A percentile compares a stretch with the other conserved stretches of the same genome.
phyloP scores from a whole-genome alignment of 2,113 vertebrate species.

The Aramus guarauna region DNA sequence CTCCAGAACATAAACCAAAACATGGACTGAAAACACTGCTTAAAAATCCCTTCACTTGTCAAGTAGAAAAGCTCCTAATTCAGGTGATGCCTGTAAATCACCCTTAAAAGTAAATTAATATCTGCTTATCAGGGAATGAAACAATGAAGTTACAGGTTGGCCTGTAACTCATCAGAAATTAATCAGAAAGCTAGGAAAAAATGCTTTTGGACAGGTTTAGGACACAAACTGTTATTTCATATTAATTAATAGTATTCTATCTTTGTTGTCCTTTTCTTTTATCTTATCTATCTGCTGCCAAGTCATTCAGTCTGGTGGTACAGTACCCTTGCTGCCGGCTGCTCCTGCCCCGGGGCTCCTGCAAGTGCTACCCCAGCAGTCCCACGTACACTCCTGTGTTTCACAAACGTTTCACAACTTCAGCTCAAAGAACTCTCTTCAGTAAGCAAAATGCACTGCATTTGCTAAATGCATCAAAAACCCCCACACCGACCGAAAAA shows the following conservation, averaged over 20 bases:
- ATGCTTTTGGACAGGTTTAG: neutral
- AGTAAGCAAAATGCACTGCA: neutral
- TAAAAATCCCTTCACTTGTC: neutral
- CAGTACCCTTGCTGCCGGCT: neutral
- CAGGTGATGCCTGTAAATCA: neutral
- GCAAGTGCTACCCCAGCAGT: too few species aligned
- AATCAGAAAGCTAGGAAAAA: neutral
- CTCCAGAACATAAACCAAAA: neutral
- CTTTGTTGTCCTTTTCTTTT: neutral
- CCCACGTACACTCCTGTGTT: fast-evolving
- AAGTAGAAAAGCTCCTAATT: neutral
- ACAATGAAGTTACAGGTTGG: neutral
- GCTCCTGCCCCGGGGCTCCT: neutral
- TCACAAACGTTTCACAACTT: neutral
- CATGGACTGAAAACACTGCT: neutral
- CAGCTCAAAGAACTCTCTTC: neutral
- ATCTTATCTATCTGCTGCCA: neutral
- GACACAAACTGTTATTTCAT: neutral
- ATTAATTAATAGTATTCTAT: neutral
- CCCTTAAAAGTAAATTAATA: neutral
- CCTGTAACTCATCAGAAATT: neutral
- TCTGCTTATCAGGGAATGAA: neutral
- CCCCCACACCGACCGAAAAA: fast-evolving
- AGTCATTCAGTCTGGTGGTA: neutral
- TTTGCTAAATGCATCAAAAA: neutral